Conservation (phyloP, 2,797 vertebrate species). For the Manis pentadactyla region DNA sequence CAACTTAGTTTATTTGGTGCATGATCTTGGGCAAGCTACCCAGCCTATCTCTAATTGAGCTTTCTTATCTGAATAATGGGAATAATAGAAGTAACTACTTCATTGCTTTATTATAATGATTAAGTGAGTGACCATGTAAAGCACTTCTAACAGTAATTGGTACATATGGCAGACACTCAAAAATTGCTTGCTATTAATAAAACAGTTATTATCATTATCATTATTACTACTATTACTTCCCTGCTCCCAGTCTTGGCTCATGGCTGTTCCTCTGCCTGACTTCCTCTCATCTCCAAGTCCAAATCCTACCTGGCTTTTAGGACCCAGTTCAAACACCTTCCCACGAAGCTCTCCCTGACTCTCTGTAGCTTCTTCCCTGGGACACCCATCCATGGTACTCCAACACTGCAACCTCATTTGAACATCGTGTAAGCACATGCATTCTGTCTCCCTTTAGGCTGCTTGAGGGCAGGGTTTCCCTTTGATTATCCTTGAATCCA, state of each 20-base stretch:
- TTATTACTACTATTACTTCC: background rate
- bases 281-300: background rate
- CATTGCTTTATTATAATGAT: background rate
- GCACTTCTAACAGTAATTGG: background rate
- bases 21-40: background rate
- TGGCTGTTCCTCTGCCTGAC: background rate
- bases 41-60: background rate
- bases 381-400: background rate
- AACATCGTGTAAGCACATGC: background rate
- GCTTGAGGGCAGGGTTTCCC: background rate
- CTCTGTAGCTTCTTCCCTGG: background rate
- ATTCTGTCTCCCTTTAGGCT: background rate
- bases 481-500: background rate
- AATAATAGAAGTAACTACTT: background rate
- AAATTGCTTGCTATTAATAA: background rate
- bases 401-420: background rate
- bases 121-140: background rate
- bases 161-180: background rate
- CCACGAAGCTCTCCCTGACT: background rate
- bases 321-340: background rate
- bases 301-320: background rate
- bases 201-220: background rate
- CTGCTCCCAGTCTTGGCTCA: background rate
- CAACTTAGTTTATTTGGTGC: background rate
- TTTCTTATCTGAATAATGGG: background rate